Conservation (phyloP, 2,888 invertebrate genomes). For the Alentia gelatinosa region DNA sequence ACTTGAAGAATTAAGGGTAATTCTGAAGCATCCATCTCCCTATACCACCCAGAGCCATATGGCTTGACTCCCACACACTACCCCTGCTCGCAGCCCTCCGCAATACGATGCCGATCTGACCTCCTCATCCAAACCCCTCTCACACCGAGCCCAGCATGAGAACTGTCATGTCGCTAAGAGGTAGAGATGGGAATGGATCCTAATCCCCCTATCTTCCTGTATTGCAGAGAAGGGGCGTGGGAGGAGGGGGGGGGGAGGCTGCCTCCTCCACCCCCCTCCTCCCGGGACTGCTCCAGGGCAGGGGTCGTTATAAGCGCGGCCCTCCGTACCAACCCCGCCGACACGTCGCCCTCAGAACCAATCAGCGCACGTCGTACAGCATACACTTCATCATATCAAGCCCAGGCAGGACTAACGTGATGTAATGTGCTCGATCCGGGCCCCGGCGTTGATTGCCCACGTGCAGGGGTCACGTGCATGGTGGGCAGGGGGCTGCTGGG, state of each 20-base stretch:
- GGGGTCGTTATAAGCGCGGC: neutral
- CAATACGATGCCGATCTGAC: too few species aligned
- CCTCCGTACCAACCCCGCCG: neutral
- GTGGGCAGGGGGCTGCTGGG: neutral
- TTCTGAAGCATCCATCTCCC: too few species aligned
- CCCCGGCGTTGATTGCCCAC: conserved; percentile 23
- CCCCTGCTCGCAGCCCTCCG: too few species aligned
- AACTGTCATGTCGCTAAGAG: too few species aligned
- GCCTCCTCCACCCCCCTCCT: neutral
- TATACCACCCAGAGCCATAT: too few species aligned
- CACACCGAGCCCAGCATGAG: too few species aligned
- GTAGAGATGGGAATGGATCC: too few species aligned
- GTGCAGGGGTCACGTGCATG: neutral
- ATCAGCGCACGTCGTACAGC: neutral
- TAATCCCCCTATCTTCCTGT: too few species aligned
- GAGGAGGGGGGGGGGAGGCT: neutral
- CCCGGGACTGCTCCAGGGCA: neutral
- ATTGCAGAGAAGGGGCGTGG: too few species aligned
- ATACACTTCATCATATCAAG: conserved; percentile 39
- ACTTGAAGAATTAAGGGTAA: too few species aligned
- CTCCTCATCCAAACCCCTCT: too few species aligned
- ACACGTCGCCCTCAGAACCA: conserved; percentile 25
- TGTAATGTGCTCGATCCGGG: conserved; percentile 13
- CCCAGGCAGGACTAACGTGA: neutral
- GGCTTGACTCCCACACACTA: too few species aligned